Percentiles rank a stretch among this genome's conserved stretches.
phyloP scores from a whole-genome alignment of 2,888 invertebrate genomes.

The Chironomus riparius region DNA sequence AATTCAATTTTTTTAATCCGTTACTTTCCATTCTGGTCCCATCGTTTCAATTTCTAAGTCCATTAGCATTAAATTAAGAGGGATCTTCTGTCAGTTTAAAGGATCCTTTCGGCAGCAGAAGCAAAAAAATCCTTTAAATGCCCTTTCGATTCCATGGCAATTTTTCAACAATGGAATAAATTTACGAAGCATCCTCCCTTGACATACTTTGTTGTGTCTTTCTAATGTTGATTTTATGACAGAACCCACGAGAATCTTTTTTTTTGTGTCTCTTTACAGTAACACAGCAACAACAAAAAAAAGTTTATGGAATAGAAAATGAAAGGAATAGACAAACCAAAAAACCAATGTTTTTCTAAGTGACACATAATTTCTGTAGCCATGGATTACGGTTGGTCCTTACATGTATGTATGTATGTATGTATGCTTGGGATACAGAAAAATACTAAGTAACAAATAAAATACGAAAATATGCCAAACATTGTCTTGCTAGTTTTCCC shows the following conservation, averaged over 20 bases:
- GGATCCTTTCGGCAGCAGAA: not conserved
- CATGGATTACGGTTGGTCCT: not conserved
- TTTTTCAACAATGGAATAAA: not conserved
- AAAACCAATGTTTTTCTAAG: not conserved
- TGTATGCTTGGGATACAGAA: not conserved
- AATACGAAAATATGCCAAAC: not conserved
- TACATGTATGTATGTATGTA: not conserved
- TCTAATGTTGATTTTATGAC: not conserved
- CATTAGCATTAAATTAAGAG: not conserved
- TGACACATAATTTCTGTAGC: not conserved
- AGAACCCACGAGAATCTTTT: not conserved
- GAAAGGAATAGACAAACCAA: not conserved
- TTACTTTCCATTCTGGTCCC: not conserved
- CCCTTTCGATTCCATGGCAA: not conserved
- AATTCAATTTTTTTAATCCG: no score
- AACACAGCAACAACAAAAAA: not conserved
- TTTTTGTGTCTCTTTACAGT: not conserved
- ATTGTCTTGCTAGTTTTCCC: not conserved
- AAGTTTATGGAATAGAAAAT: not conserved
- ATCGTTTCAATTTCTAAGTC: not conserved
- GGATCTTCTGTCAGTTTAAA: no score
- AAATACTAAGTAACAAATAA: not conserved
- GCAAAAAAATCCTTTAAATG: not conserved
- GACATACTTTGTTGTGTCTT: not conserved
- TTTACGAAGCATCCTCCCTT: not conserved